Base-by-base conservation (phyloP, 2,797 vertebrate genomes). In the Myotis vivesi region DNA sequence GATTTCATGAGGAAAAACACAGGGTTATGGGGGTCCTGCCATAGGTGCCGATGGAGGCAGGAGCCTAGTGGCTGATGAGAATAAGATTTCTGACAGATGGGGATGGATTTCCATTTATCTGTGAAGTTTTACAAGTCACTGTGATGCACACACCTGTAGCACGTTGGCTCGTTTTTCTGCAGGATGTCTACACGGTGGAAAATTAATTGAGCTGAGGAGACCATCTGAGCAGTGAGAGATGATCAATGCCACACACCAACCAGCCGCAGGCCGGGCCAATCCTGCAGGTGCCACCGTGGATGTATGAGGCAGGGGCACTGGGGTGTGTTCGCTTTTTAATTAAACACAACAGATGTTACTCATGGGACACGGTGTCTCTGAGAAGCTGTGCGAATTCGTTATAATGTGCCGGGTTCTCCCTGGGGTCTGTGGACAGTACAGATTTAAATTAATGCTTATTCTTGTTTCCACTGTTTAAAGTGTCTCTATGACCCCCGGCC, bases 1-100 rank as follows among this genome's bases (percentile, higher is more conserved):
- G 64, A 96, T 93, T 94, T 95, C 75, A 92, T 87, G 93, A 96
- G 51, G 51, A 64, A 62, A 79, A 33, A 1, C 3, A 36, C 8
- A 41, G 12, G 76, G 73, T 94, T 95, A 84, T 28, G 28, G 53
- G 91, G 38, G 66, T 19, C 80, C 87, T 89, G 80, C 91, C 95
- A 64, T 5, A 20, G 30, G 44, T 96, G 41, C 85, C 95, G 44
- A 73, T 89, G 20, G n/a, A 77, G 93, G 71, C 77, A 71, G 68
- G 28, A 33, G 6, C 12, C 2, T 20, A 13, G 22, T 5, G 16
- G 10, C 10, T 49, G 75, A 53, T 36, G n/a, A 51, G 33, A 73
- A 80, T 66, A 5, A 30, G 59, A 15, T 6, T 53, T 87, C 10
- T 15, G 30, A 25, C 81, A 62, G 36, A 38, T 19, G 68, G 17